phyloP scores from a whole-genome alignment of 2,113 vertebrate species.

The Danio rerio region DNA sequence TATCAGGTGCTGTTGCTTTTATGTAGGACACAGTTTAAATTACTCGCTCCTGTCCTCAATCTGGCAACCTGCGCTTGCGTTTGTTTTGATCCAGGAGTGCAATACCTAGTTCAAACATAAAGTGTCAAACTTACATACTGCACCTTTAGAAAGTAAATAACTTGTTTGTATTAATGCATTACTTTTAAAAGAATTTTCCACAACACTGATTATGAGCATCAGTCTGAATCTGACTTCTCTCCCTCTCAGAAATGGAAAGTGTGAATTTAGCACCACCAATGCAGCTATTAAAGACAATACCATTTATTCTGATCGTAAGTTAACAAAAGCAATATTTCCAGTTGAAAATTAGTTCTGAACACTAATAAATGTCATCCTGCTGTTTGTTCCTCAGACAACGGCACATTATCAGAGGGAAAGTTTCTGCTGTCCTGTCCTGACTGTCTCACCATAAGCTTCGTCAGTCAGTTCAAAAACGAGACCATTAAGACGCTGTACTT shows the following conservation, averaged over 20 bases:
- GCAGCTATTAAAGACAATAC: not conserved
- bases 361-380: not conserved
- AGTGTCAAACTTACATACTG: too few species aligned
- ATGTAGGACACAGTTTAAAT: too few species aligned
- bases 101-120: too few species aligned
- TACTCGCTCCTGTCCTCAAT: too few species aligned
- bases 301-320: not conserved
- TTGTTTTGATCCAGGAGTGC: too few species aligned
- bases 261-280: not conserved
- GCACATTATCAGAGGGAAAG: not conserved
- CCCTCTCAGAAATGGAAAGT: slow-evolving; percentile 22
- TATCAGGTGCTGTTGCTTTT: too few species aligned
- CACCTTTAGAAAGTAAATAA: too few species aligned
- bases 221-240: not conserved
- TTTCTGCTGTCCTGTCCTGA: slow-evolving; percentile 21
- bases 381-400: not conserved
- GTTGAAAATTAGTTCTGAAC: not conserved
- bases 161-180: too few species aligned
- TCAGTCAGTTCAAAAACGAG: not conserved
- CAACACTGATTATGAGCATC: not conserved
- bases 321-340: not conserved
- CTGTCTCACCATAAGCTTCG: slow-evolving; percentile 20
- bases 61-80: too few species aligned
- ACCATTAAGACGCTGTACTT: slow-evolving; percentile 1
- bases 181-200: too few species aligned